These are phyloP conservation scores for Cyclargus thomasi DNA, from an alignment of 1,140 invertebrate genomes.

Conservation along the genomic window DNA sequence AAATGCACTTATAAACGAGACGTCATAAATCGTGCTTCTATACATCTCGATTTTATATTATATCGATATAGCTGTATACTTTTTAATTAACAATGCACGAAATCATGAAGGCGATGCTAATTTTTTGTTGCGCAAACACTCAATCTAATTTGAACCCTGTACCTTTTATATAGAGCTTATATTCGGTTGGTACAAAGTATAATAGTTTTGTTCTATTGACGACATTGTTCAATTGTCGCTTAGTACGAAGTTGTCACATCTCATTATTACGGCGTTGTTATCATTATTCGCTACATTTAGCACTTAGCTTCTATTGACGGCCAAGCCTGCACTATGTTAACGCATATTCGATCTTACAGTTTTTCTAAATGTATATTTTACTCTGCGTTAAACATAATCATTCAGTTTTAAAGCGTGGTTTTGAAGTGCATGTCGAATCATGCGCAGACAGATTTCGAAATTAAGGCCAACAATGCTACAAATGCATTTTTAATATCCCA, in stretches of 20 bases:
- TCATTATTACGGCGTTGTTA: not conserved
- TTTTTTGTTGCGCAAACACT: not conserved
- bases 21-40: too few relatives aligned
- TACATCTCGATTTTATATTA: not conserved
- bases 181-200: not conserved
- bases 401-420: too few relatives aligned
- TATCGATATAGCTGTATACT: not conserved
- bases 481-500: too few relatives aligned
- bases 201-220: constrained; percentile 22
- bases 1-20: too few relatives aligned
- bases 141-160: not conserved
- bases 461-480: too few relatives aligned
- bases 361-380: too few relatives aligned
- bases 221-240: constrained; percentile 33
- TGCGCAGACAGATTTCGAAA: too few relatives aligned
- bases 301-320: constrained; percentile 1
- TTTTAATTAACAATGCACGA: constrained; percentile 10
- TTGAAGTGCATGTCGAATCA: too few relatives aligned
- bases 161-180: not conserved
- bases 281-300: constrained; percentile 11
- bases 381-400: too few relatives aligned
- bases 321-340: not conserved
- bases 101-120: constrained; percentile 1
- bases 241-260: not conserved
- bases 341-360: too few relatives aligned